Conservation (phyloP, 2,113 vertebrate genomes). For the Erpornis zantholeuca region DNA sequence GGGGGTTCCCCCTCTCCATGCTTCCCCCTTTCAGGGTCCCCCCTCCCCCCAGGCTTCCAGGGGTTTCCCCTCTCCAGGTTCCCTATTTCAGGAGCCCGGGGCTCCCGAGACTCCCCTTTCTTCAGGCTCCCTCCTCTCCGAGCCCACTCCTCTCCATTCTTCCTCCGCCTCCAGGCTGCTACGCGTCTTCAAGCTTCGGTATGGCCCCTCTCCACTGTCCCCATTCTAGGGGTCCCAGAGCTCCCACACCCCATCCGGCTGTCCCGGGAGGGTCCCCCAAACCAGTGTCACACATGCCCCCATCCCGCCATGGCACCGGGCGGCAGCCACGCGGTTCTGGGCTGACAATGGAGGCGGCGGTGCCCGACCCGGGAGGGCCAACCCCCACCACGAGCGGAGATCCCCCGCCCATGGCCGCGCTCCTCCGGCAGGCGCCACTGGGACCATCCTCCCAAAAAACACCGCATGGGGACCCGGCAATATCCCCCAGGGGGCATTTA, state of each 20-base stretch:
- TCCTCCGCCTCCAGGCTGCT: not conserved
- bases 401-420: too few relatives aligned
- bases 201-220: not conserved
- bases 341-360: not conserved
- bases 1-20: not conserved
- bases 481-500: not conserved
- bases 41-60: not conserved
- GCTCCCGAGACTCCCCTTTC: not conserved
- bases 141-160: not conserved
- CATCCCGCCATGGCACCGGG: not conserved
- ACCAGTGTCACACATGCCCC: not conserved
- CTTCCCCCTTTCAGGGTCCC: not conserved
- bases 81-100: not conserved
- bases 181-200: not conserved
- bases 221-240: not conserved
- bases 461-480: not conserved
- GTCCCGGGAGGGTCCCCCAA: not conserved
- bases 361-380: too few relatives aligned
- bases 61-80: too few relatives aligned
- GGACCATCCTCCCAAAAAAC: not conserved
- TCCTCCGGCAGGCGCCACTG: not conserved
- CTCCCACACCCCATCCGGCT: not conserved
- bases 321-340: fast-evolving
- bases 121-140: not conserved
- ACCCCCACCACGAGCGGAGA: too few relatives aligned